Evolutionary conservation across 2,113 vertebrate genomes (phyloP), one percentile per base, ranked within the genome.

Genomic region (Pomatorhinus ruficollis): DNA sequence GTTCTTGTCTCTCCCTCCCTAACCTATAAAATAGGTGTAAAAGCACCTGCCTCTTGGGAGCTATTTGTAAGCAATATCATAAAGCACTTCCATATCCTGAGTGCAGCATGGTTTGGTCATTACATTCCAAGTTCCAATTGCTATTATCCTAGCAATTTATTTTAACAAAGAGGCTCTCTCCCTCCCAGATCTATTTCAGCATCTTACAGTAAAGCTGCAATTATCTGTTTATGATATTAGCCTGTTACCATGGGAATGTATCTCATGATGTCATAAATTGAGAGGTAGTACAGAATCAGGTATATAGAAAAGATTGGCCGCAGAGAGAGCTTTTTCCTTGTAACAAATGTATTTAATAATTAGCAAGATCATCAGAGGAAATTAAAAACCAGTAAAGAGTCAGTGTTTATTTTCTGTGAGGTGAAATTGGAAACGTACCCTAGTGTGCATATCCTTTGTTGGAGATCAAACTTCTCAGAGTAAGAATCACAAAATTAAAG

Each of bases 11-110:
- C 39, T 92, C 30, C 54, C 20, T 79, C 54, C 71, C 52, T 76
- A 87, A 79, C 90, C 74, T 71, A 89, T n/a, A 92, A 89, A 79
- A 91, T n/a, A 88, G 52, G 82, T 77, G 45, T 79, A 91, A 85
- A 82, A 94, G 50, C 78, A 90, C 54, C 70, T 91, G 37, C 71
- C 78, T 83, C 75, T 42, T 65, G 82, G 75, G 87, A 89, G 52
- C 91, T 87, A 30, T 91, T 88, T 65, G 84, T 83, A 88, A 78
- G 61, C n/a, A 78, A 30, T 40, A 63, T 77, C 87, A 83, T 80
- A 85, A 94, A 87, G 90, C 60, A 60, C 50, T 96, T 87, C 54
- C 35, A 72, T 33, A 84, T 54, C 77, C 74, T 15, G 22, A 53
- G 42, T 47, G 63, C 65, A 69, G 50, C 4, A 2, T 50, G 68